These are phyloP conservation scores for Uromys caudimaculatus DNA, from an alignment of 2,797 vertebrate species.

Conservation along the genomic window DNA sequence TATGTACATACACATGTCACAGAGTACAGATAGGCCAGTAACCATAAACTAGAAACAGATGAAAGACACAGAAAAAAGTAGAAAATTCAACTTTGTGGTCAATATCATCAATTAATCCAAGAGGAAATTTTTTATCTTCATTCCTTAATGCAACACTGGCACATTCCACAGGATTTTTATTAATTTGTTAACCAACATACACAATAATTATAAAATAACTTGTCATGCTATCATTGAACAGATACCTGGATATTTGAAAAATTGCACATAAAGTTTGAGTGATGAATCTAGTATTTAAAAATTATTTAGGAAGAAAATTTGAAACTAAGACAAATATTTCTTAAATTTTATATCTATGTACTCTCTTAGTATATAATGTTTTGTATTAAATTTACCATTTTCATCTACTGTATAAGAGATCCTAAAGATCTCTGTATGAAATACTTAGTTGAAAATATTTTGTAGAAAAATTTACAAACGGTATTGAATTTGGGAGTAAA, in stretches of 20 bases:
- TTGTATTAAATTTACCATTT: conserved; percentile 19
- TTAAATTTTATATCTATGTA: neutral
- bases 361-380: neutral
- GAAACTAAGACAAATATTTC: neutral
- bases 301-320: neutral
- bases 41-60: neutral
- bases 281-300: neutral
- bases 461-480: too few species aligned
- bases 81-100: neutral
- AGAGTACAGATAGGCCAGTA: neutral
- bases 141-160: neutral
- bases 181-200: neutral
- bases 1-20: neutral
- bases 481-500: too few species aligned
- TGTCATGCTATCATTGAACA: neutral
- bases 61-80: neutral
- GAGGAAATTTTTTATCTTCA: neutral
- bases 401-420: neutral
- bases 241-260: neutral
- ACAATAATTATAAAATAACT: neutral
- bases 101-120: neutral
- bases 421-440: neutral
- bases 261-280: neutral
- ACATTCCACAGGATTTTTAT: neutral
- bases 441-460: too few species aligned